These are phyloP conservation scores for Andrena haemorrhoa DNA, from an alignment of 2,888 invertebrate species.

Conservation along the genomic window DNA sequence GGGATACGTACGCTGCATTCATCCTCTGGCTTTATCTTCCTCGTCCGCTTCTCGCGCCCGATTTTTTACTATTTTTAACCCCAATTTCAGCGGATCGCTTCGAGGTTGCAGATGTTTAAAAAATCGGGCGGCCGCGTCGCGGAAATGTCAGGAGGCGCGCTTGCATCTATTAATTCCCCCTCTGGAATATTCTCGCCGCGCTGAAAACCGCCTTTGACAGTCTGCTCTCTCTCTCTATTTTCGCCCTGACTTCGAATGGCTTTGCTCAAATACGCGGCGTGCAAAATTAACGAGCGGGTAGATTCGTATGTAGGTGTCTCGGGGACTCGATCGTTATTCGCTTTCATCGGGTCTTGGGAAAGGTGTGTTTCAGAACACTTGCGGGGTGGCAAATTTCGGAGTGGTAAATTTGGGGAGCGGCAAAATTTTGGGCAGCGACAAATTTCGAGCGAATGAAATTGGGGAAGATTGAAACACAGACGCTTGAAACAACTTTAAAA, in stretches of 20 bases:
- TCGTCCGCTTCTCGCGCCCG: background rate
- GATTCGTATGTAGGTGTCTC: too few relatives aligned
- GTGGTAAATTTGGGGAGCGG: too few relatives aligned
- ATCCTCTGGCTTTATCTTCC: slow-evolving; percentile 40
- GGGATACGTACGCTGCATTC: slow-evolving; percentile 58
- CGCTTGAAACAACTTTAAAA: too few relatives aligned
- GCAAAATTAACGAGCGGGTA: background rate
- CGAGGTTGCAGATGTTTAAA: slow-evolving; percentile 14
- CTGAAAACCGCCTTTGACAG: background rate
- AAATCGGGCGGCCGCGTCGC: background rate
- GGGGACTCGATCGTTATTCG: too few relatives aligned
- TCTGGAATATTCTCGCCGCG: background rate
- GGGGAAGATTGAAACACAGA: too few relatives aligned
- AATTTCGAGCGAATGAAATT: too few relatives aligned
- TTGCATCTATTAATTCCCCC: slow-evolving; percentile 20
- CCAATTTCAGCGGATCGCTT: slow-evolving; percentile 18
- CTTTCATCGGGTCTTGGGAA: too few relatives aligned
- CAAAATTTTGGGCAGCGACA: too few relatives aligned
- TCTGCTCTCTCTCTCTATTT: background rate
- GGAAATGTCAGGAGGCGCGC: slow-evolving; percentile 12
- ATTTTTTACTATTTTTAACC: slow-evolving; percentile 33
- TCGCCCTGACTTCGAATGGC: background rate
- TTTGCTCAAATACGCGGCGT: background rate
- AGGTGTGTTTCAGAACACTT: too few relatives aligned
- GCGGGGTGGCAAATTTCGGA: too few relatives aligned